These are phyloP conservation scores for Emydoidea blandingii DNA, from an alignment of 2,797 vertebrate genomes.

Conservation along the genomic window DNA sequence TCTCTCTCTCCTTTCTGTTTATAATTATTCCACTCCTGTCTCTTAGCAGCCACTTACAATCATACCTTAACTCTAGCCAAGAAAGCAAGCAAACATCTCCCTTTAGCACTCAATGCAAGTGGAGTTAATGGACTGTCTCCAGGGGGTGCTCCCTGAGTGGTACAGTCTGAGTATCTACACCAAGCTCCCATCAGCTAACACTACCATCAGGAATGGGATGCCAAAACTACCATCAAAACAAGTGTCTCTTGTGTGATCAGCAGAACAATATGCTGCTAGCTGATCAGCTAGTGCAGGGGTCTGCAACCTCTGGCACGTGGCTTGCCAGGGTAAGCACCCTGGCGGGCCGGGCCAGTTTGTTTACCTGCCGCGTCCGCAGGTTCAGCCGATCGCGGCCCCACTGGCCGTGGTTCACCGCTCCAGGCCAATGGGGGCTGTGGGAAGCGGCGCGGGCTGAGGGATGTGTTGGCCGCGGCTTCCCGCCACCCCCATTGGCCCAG, in stretches of 20 bases:
- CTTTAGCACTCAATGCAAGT: constrained; percentile 40
- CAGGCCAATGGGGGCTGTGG: too few relatives aligned
- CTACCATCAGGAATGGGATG: constrained; percentile 12
- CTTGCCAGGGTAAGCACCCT: too few relatives aligned
- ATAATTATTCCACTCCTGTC: constrained; percentile 17
- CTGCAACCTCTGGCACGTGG: too few relatives aligned
- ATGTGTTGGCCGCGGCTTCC: too few relatives aligned
- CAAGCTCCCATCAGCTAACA: not conserved
- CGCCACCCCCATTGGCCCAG: too few relatives aligned
- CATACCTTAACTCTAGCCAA: not conserved
- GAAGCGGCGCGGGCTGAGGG: too few relatives aligned
- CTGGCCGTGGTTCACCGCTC: too few relatives aligned
- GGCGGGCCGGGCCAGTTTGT: too few relatives aligned
- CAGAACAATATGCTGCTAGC: not conserved
- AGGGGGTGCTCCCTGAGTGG: not conserved
- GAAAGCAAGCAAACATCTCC: constrained; percentile 53
- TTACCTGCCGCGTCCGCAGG: too few relatives aligned
- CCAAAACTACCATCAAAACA: constrained; percentile 47
- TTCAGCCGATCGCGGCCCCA: too few relatives aligned
- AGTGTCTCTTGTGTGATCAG: not conserved
- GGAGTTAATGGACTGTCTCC: constrained; percentile 49
- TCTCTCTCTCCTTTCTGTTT: constrained; percentile 25
- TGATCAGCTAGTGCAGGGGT: not conserved
- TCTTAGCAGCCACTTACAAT: constrained; percentile 53
- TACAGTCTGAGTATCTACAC: not conserved